Evolutionary conservation across 2,888 invertebrate species (phyloP).

Genomic region (Lymantria monacha): DNA sequence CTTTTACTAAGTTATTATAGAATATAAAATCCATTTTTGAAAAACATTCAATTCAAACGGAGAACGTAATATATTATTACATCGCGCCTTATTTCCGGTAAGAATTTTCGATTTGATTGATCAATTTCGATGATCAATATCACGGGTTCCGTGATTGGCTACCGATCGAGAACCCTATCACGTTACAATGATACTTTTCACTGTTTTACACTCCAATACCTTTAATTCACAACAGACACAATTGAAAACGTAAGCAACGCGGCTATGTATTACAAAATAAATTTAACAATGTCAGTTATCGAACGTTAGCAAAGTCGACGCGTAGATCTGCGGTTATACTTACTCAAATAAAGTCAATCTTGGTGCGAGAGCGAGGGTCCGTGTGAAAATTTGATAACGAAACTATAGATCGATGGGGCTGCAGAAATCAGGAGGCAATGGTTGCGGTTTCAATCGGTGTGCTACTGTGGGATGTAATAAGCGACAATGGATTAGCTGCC

Average conservation of each 20-base stretch:
- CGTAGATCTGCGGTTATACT: conserved; percentile 74
- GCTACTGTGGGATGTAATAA: conserved; percentile 79
- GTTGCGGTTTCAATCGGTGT: conserved; percentile 75
- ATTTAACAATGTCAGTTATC: conserved; percentile 43
- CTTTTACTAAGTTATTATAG: conserved; percentile 28
- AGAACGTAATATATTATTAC: conserved; percentile 64
- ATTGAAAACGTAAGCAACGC: conserved; percentile 41
- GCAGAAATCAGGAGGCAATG: conserved; percentile 68
- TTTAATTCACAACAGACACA: conserved; percentile 40
- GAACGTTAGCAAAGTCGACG: conserved; percentile 41
- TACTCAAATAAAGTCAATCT: conserved; percentile 81
- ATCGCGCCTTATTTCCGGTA: conserved; percentile 79
- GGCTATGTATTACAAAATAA: conserved; percentile 55
- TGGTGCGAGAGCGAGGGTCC: conserved; percentile 62
- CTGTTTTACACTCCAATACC: conserved; percentile 63
- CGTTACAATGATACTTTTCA: conserved; percentile 50
- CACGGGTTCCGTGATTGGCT: conserved; percentile 76
- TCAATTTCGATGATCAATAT: conserved; percentile 80
- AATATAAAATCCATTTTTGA: conserved; percentile 41
- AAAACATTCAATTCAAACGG: conserved; percentile 65
- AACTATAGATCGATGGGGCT: conserved; percentile 77
- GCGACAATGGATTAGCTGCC: conserved; percentile 64
- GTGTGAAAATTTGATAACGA: conserved; percentile 82
- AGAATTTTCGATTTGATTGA: conserved; percentile 78
- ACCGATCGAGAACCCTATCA: conserved; percentile 59